Evolutionary conservation across 1,140 invertebrate species (phyloP).

Genomic region (Lutraria rhynchaena): DNA sequence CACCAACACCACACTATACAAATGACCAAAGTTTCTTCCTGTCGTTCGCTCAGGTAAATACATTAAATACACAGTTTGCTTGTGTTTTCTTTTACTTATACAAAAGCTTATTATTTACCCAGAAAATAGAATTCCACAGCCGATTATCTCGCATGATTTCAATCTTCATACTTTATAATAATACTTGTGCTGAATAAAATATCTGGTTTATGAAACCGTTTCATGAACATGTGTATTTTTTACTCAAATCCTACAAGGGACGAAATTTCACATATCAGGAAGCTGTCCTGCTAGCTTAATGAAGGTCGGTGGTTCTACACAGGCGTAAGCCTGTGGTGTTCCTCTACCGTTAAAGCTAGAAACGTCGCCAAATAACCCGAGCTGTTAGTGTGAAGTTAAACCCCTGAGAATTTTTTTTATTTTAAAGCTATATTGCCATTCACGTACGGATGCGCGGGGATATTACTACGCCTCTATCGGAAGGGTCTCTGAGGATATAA

Average conservation of each 20-base stretch:
- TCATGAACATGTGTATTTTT: not conserved
- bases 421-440: slow-evolving; percentile 31
- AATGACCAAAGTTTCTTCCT: slow-evolving; percentile 59
- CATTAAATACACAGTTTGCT: no score
- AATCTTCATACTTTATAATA: not conserved
- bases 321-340: no score
- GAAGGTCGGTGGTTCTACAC: no score
- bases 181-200: no score
- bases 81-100: not conserved
- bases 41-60: slow-evolving; percentile 42
- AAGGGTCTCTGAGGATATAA: slow-evolving; percentile 36
- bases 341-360: no score
- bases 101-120: not conserved
- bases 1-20: slow-evolving; percentile 46
- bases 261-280: no score
- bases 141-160: not conserved
- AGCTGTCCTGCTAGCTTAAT: no score
- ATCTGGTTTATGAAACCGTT: no score
- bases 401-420: not conserved
- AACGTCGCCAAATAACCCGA: no score
- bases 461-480: slow-evolving; percentile 35
- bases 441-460: slow-evolving; percentile 32
- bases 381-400: no score
- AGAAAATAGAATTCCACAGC: not conserved
- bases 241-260: not conserved